Evolutionary conservation across 23 tunicate species (phyloP), one percentile per base, ranked within the genome.

Genomic region (Ascidia mentula): DNA sequence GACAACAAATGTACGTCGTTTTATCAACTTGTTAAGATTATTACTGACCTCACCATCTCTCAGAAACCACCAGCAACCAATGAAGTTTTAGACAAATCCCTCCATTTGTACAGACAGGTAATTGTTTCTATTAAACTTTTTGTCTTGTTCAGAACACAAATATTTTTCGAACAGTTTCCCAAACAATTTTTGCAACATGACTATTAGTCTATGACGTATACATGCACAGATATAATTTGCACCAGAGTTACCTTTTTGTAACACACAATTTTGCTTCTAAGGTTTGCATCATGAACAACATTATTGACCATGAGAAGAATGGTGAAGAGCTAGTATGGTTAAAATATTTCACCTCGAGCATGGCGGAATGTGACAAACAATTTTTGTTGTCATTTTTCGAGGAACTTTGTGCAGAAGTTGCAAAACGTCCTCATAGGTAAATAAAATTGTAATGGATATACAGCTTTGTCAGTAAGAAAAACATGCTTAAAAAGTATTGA

Each of bases 271-370:
- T 6, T n/a, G 7, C 24, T 53, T 53, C 24, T 26, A 26, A 53
- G 65, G 65, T 53, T 53, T 53, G 65, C 65, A 53, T 53, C 65
- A 53, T 53, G 22, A 53, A 53, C 13, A 28, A 53, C 65, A 53
- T 53, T 53, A 9, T 53, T 9, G 7, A 3, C 12, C 65, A 53
- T 53, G 22, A 26, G 1, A 28, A 53, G 13, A 28, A 53, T 9
- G 22, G 22, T 9, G 65, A 53, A 5, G 7, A 28, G 7, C 13
- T 53, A 9, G 65, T 53, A 1, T 53, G 65, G 65, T 20, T 53
- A 53, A 53, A 53, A 53, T 20, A 53, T 53, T 26, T 53, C 24
- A 20, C 24, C 65, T 20, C 65, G 22, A 28, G 28, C 22, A 53
- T 20, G 22, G 65, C 22, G 22, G 2, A 6, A 53, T 20, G 28